These are phyloP conservation scores for Ruditapes philippinarum DNA, from an alignment of 1,140 invertebrate species.

Conservation along the genomic window DNA sequence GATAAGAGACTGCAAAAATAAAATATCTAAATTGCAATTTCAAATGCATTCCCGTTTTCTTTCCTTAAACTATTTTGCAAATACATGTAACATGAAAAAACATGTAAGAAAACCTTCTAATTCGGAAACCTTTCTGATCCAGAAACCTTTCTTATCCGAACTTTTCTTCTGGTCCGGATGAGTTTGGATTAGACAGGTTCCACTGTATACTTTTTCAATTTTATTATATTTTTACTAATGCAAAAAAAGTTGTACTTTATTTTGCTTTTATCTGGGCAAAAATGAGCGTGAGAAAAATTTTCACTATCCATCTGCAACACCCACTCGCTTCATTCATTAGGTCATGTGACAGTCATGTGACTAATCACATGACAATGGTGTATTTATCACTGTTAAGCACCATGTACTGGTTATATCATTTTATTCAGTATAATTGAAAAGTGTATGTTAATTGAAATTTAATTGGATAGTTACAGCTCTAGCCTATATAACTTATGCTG, in stretches of 20 bases:
- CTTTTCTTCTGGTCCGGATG: no score
- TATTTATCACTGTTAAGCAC: not conserved
- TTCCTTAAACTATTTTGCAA: no score
- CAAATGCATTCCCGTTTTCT: no score
- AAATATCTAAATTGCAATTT: no score
- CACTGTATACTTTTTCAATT: not conserved
- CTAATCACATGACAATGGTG: not conserved
- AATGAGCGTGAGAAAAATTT: not conserved
- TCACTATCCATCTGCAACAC: not conserved
- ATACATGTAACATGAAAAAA: no score
- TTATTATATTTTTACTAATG: not conserved
- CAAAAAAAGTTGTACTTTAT: not conserved
- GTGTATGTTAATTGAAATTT: no score
- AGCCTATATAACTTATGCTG: not conserved
- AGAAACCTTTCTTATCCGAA: no score
- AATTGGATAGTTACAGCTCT: no score
- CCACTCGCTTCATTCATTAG: not conserved
- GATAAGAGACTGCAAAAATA: no score
- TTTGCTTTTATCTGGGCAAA: not conserved
- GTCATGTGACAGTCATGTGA: not conserved
- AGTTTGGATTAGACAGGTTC: no score
- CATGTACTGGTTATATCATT: not conserved
- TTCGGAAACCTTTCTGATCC: no score
- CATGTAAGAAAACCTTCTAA: no score
- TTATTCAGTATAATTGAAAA: not conserved